A percentile compares a stretch with the other conserved stretches of the same genome.
Evolutionary conservation across 2,797 vertebrate species (phyloP).

Genomic region (Uromys caudimaculatus): DNA sequence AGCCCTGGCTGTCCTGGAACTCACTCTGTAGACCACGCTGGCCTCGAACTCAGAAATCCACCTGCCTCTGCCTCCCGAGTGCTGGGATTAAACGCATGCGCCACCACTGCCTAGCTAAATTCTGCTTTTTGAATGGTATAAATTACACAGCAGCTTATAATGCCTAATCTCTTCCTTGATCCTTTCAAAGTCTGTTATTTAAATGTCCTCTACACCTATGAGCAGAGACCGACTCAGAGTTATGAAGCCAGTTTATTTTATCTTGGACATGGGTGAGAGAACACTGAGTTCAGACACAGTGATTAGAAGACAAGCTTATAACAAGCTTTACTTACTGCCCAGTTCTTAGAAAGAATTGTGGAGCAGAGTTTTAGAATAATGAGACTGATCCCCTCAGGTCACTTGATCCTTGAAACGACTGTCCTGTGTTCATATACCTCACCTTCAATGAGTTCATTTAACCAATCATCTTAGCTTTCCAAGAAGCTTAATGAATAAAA

Average conservation of each 20-base stretch:
- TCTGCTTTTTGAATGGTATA: neutral
- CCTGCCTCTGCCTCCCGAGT: no score
- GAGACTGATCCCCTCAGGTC: neutral
- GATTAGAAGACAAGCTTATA: constrained; percentile 30
- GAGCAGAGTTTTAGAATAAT: constrained; percentile 26
- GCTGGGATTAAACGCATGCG: no score
- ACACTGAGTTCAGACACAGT: constrained; percentile 10
- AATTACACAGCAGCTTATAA: constrained; percentile 25
- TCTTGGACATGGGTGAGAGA: neutral
- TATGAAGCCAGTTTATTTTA: constrained; percentile 5
- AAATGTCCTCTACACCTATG: constrained; percentile 34
- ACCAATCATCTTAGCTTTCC: constrained; percentile 44
- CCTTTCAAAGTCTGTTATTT: constrained; percentile 2
- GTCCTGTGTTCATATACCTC: constrained; percentile 1
- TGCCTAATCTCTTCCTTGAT: constrained; percentile 32
- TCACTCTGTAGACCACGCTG: no score
- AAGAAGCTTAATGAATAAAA: constrained; percentile 41
- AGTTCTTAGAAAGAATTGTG: constrained; percentile 46
- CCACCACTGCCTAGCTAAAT: no score
- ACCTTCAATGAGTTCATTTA: constrained; percentile 55
- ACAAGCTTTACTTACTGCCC: constrained; percentile 30
- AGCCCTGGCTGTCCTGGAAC: no score
- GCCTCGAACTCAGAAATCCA: no score
- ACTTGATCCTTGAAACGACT: constrained; percentile 24
- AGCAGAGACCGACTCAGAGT: constrained; percentile 3